Evolutionary conservation across 2,888 invertebrate species (phyloP), one percentile per base, ranked within the genome.

Genomic region (Eupithecia subumbrata): DNA sequence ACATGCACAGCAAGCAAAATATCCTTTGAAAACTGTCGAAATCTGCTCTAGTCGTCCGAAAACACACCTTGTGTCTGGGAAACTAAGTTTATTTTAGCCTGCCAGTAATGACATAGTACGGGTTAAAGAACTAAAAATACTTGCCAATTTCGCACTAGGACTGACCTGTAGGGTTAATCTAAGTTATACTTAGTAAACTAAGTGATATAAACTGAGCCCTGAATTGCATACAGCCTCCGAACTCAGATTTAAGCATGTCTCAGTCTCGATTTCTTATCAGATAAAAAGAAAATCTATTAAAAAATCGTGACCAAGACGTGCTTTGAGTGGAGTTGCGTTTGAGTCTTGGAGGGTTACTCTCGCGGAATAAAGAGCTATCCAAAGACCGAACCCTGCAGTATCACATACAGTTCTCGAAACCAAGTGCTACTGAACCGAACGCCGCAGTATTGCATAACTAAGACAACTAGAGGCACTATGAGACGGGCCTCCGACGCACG

Each of bases 401-500:
- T 56, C 12, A 25, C 60, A 25, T 5, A 48, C 22, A 60, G 22
- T 14, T 12, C 60, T 60, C 22, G 25, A 14, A 25, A 60, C 25
- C 60, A 60, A 60, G 60, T 22, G 56, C 25, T 25, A 60, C 25
- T 12, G 25, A 25, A 60, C 25, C 22, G 60, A 60, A 60, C 25
- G 25, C 56, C 56, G 22, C 22, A 56, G 56, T 56, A 22, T n/a
- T n/a, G 52, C 12, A 25, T 25, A 25, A 25, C 11, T 12, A 52
- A 52, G 18, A 48, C 0, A 56, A 60, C 60, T 60, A 40, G 72
- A 52, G 56, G 34, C 79, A 82, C 82, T 83, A 83, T 43, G 83
- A 81, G 71, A 80, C 74, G 37, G 89, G 87, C 12, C 94, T 92
- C 74, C 91, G 88, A 40, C 94, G 90, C 52, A 95, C 94, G 86